Evolutionary conservation across 35 echinoderm and acorn worm genomes (phyloP), one percentile per base, ranked within the genome.

Genomic region (Strongylocentrotus purpuratus): DNA sequence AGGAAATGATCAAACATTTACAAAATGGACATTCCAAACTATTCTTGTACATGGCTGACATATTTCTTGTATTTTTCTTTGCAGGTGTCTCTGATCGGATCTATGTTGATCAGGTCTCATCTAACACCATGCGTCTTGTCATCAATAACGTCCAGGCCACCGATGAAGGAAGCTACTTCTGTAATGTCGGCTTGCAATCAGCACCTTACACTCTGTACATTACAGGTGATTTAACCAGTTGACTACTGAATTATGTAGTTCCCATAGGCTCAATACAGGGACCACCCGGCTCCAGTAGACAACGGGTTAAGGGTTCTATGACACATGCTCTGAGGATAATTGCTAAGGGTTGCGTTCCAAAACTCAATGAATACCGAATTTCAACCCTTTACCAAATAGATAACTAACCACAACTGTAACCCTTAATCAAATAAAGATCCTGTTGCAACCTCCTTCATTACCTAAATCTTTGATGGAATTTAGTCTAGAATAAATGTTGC

Each of bases 111-210:
- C 50, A 85, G 32, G 47, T 86, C 33, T 88, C 94, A 8, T 58
- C 86, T 41, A 95, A 93, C 46, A 94, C 95, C 10, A 92, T 95
- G n/a, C 45, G 86, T 78, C 94, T 99, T 0, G 95, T 97, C 1
- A 92, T 99, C 28, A 90, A 88, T 41, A 95, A 96, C 48, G 60
- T 99, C 13, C 95, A 95, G 52, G 94, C 96, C 2, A 70, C 91
- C 17, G 96, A 99, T 93, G 92, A 95, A 9, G 98, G 98, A 5
- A 95, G 94, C 33, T 99, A 99, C 52, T 94, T 96, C 86, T 99
- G 98, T 93, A 94, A 86, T 92, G 95, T 95, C 31, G 95, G 96
- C 11, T 55, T 86, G 28, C 65, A 94, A 32, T 95, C 92, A n/a
- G 97, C 94, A 31, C 59, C 95, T 17, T 94, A 94, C 85, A 96